Evolutionary conservation across 2,888 invertebrate species (phyloP).

Genomic region (Cataglyphis albicans): DNA sequence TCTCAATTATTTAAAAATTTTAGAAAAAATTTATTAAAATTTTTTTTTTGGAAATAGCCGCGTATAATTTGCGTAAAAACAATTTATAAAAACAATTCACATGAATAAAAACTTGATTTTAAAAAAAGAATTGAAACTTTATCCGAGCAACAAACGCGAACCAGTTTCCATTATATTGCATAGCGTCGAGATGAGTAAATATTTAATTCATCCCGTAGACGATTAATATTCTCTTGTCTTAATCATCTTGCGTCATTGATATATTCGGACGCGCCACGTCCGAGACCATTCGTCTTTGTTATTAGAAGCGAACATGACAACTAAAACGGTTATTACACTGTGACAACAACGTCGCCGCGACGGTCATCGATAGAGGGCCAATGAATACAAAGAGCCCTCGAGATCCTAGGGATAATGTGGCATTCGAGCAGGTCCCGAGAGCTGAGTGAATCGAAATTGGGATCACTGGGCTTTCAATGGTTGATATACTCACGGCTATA

Average conservation of each 20-base stretch:
- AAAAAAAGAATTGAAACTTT: not conserved
- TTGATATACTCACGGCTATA: constrained; percentile 60
- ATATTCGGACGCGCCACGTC: constrained; percentile 4
- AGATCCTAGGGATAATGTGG: constrained; percentile 74
- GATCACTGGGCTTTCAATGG: constrained; percentile 73
- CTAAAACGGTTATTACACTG: constrained; percentile 61
- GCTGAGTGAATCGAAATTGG: constrained; percentile 73
- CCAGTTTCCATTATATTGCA: not conserved
- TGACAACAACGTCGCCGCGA: constrained; percentile 35
- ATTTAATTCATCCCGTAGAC: constrained; percentile 18
- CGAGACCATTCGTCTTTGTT: constrained; percentile 53
- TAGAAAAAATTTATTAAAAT: not conserved
- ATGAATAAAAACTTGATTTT: not conserved
- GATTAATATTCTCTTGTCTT: constrained; percentile 27
- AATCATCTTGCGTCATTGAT: constrained; percentile 6
- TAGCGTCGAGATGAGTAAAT: not conserved
- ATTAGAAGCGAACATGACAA: constrained; percentile 54
- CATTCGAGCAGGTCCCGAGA: constrained; percentile 62
- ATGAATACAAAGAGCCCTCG: constrained; percentile 71
- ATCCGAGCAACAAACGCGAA: not conserved
- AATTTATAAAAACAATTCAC: not conserved
- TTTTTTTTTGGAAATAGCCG: not conserved
- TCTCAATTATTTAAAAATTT: not conserved
- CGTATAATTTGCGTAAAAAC: not conserved
- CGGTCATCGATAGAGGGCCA: constrained; percentile 65